phyloP scores from a whole-genome alignment of 1,140 invertebrate genomes.

The Drosophila ironensis region DNA sequence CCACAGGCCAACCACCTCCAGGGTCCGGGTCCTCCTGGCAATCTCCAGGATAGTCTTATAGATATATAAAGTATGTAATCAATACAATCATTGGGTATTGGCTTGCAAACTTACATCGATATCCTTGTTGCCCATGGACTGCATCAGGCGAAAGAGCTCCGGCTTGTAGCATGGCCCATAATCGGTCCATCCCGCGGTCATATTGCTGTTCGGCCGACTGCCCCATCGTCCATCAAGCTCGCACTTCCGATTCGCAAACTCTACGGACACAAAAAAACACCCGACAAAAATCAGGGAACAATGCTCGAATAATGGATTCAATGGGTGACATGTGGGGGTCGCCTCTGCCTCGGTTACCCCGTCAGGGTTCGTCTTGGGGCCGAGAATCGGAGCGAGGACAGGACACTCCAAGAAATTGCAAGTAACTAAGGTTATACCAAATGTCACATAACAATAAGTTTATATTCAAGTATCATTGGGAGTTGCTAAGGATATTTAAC shows the following conservation, averaged over 20 bases:
- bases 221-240: slow-evolving; percentile 89
- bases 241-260: slow-evolving; percentile 89
- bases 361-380: no score
- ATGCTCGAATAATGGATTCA: slow-evolving; percentile 10
- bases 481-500: no score
- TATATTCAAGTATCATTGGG: no score
- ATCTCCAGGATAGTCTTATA: slow-evolving; percentile 86
- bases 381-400: no score
- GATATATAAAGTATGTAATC: slow-evolving; percentile 6
- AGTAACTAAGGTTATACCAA: no score
- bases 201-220: slow-evolving; percentile 81
- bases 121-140: slow-evolving; percentile 83
- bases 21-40: slow-evolving; percentile 87
- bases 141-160: slow-evolving; percentile 86
- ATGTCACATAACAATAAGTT: no score
- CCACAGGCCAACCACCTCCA: slow-evolving; percentile 93
- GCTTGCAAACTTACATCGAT: slow-evolving; percentile 73
- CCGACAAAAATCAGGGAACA: no score
- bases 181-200: slow-evolving; percentile 90
- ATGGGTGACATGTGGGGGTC: no score
- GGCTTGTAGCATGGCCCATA: slow-evolving; percentile 92
- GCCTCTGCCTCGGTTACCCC: no score
- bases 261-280: slow-evolving; percentile 82
- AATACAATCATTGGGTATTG: no score
- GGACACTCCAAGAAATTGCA: no score